phyloP scores from a whole-genome alignment of 2,113 vertebrate genomes.

The Centropus bengalensis region DNA sequence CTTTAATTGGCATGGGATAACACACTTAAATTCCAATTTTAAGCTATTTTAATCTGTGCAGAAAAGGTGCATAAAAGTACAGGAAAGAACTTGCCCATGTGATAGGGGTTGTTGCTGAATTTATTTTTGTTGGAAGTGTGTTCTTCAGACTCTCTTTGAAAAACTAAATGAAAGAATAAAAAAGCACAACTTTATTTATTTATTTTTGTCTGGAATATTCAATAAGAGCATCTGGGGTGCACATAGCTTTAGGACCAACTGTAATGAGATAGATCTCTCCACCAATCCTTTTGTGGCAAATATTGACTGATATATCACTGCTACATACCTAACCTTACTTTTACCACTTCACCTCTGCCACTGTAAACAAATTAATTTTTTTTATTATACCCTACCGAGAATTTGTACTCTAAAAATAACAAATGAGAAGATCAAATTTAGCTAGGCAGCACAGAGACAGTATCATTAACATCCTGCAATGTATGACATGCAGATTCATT shows the following conservation, averaged over 20 bases:
- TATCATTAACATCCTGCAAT: background rate
- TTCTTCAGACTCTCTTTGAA: background rate
- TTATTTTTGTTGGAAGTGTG: background rate
- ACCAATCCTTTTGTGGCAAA: background rate
- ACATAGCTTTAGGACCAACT: background rate
- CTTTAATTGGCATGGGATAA: slow-evolving; percentile 7
- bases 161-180: background rate
- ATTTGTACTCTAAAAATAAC: background rate
- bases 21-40: background rate
- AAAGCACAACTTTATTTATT: background rate
- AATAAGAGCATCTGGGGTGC: background rate
- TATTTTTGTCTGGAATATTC: background rate
- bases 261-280: background rate
- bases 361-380: background rate
- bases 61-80: background rate
- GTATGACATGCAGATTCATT: background rate
- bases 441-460: background rate
- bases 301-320: background rate
- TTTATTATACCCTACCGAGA: background rate
- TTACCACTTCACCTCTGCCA: background rate
- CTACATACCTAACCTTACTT: background rate
- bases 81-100: background rate
- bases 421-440: background rate
- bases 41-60: background rate
- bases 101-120: background rate